Conservation (phyloP, 92 coral and sea anemone genomes). For the Anthopleura xanthogrammica region DNA sequence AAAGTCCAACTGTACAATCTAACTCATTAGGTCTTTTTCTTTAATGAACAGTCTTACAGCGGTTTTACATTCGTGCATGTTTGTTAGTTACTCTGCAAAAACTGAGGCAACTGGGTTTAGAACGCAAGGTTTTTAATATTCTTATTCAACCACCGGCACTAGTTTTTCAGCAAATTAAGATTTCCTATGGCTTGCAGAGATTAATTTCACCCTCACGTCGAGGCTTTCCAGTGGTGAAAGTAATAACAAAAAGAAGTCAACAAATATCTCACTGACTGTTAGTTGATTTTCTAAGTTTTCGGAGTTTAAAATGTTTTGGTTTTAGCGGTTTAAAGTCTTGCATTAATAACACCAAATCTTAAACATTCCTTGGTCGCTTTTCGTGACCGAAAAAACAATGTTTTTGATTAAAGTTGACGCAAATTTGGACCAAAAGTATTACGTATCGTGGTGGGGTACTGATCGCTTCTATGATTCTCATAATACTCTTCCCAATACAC, state of each 20-base stretch:
- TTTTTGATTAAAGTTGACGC: neutral
- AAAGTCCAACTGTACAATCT: neutral
- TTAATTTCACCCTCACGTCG: neutral
- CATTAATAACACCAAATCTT: neutral
- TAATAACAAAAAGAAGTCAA: neutral
- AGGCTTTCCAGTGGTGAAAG: neutral
- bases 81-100: neutral
- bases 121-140: neutral
- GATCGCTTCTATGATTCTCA: constrained; percentile 14
- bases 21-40: neutral
- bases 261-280: neutral
- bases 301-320: neutral
- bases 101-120: neutral
- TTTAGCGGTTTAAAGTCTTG: constrained; percentile 7
- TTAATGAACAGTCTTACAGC: neutral
- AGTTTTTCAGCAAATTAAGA: neutral
- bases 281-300: neutral
- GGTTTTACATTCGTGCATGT: neutral
- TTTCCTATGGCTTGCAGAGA: neutral
- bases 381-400: constrained; percentile 7
- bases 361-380: neutral
- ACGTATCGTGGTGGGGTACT: constrained; percentile 14
- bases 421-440: constrained; percentile 17
- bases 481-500: constrained; percentile 16
- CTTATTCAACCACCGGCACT: neutral